phyloP scores from a whole-genome alignment of 1,140 invertebrate genomes.

The Acromyrmex echinatior region DNA sequence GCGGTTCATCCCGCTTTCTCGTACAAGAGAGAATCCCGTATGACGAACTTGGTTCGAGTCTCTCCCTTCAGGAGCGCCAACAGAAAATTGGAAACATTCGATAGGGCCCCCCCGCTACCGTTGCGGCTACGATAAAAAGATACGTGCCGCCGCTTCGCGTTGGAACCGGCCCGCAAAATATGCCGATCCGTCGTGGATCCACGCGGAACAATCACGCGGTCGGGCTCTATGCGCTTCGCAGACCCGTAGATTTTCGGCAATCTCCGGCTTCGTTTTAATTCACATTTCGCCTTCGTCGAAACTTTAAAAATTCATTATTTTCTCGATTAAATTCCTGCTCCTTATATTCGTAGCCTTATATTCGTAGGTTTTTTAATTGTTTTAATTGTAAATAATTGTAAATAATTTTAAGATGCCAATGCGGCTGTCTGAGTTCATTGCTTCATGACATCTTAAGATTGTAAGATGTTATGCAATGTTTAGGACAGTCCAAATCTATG shows the following conservation, averaged over 20 bases:
- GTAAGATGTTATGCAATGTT: too few species aligned
- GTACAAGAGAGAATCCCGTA: constrained; percentile 65
- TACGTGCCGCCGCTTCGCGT: constrained; percentile 48
- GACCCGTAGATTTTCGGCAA: neutral
- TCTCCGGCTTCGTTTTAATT: neutral
- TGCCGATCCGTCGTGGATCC: constrained; percentile 62
- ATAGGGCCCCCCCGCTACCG: constrained; percentile 59
- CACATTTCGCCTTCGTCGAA: neutral
- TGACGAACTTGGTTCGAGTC: constrained; percentile 37
- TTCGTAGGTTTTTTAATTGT: too few species aligned
- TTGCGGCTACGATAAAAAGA: constrained; percentile 58
- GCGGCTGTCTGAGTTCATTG: too few species aligned
- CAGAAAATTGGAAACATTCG: constrained; percentile 74
- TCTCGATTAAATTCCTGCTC: neutral
- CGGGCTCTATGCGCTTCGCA: constrained; percentile 20
- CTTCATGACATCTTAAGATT: too few species aligned
- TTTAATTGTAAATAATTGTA: too few species aligned
- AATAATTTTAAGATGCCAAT: too few species aligned
- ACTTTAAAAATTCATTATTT: constrained; percentile 18
- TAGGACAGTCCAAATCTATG: too few species aligned
- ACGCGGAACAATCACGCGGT: constrained; percentile 44
- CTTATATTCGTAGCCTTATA: too few species aligned
- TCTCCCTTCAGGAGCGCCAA: constrained; percentile 58
- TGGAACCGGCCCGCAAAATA: constrained; percentile 66
- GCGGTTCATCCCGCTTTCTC: constrained; percentile 58